Conservation (phyloP, 2,797 vertebrate genomes). For the Zenarchopterus dispar region DNA sequence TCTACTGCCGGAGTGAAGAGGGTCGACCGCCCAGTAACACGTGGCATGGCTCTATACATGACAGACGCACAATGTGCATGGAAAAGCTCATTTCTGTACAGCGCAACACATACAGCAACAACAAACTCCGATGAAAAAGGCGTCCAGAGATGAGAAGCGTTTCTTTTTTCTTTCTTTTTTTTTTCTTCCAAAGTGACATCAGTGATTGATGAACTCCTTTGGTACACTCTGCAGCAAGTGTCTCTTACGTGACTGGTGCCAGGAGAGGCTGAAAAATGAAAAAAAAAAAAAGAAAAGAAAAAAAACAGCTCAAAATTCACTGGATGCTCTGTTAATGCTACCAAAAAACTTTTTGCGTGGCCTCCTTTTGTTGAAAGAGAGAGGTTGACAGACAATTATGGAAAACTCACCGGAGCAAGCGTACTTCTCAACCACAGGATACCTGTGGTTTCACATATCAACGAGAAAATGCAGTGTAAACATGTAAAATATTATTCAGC, state of each 20-base stretch:
- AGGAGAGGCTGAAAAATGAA: conserved; percentile 50
- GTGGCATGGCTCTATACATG: conserved; percentile 91
- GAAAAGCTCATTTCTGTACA: conserved; percentile 96
- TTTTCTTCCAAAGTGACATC: conserved; percentile 52
- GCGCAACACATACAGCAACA: conserved; percentile 94
- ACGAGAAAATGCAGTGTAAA: conserved; percentile 61
- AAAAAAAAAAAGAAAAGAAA: not conserved
- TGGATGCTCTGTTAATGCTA: conserved; percentile 59
- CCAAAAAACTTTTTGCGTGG: conserved; percentile 63
- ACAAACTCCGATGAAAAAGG: conserved; percentile 92
- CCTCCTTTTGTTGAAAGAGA: conserved; percentile 58
- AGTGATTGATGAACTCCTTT: conserved; percentile 48
- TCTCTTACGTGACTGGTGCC: conserved; percentile 59
- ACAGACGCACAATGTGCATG: conserved; percentile 90
- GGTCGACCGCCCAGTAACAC: conserved; percentile 82
- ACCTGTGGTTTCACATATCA: conserved; percentile 74
- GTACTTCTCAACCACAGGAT: conserved; percentile 54
- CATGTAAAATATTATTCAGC: conserved; percentile 73
- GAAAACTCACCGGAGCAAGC: conserved; percentile 11
- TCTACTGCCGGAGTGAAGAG: conserved; percentile 91
- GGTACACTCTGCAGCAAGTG: conserved; percentile 57
- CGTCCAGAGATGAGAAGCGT: conserved; percentile 20
- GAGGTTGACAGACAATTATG: not conserved
- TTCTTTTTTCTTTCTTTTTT: conserved; percentile 8
- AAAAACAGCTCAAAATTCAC: conserved; percentile 50